Base-by-base conservation (phyloP, 2,113 vertebrate species). In the Turnix velox region DNA sequence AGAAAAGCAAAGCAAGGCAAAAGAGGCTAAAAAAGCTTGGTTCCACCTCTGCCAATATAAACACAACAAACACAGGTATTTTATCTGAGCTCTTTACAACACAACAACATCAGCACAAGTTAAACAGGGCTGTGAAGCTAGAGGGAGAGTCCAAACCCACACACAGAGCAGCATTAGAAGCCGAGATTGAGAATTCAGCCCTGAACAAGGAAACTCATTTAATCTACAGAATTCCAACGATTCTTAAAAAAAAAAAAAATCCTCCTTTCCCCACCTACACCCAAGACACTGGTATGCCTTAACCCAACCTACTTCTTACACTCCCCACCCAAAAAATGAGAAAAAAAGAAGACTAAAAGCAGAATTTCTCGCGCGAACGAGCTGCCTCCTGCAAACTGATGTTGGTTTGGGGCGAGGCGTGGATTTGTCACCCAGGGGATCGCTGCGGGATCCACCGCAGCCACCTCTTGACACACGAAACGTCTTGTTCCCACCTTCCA, bases 131-230 rank as follows among this genome's bases (percentile, higher is more conserved):
- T 10, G 33, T 40, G 23, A 55, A 73, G 45, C 14, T 27, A 46
- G 37, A 84, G 67, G 23, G 33, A 61, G 11, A 19, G 16, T 54
- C 19, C 72, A 49, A 75, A 31, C 18, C 1, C 30, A 7, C 3
- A 18, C 30, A n/a, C 7, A 14, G 16, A 77, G 6, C 59, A 20
- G 14, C 1, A 0, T 19, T 6, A 74, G 22, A 20, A 69, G 54
- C 20, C 3, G 11, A 39, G 30, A 62, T 42, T 1, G 14, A 83
- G 58, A 14, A 18, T 54, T 80, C 65, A n/a, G 66, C 55, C 8
- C 18, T 17, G 4, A 52, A 77, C 1, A 6, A 18, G 30, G 59
- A 80, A 88, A 16, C 39, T 8, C n/a, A 6, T 19, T 46, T 51
- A 23, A 62, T n/a, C 16, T 30, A 23, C 68, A 42, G 59, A 80